Evolutionary conservation across 2,888 invertebrate species (phyloP).

Genomic region (Tachina lurida): DNA sequence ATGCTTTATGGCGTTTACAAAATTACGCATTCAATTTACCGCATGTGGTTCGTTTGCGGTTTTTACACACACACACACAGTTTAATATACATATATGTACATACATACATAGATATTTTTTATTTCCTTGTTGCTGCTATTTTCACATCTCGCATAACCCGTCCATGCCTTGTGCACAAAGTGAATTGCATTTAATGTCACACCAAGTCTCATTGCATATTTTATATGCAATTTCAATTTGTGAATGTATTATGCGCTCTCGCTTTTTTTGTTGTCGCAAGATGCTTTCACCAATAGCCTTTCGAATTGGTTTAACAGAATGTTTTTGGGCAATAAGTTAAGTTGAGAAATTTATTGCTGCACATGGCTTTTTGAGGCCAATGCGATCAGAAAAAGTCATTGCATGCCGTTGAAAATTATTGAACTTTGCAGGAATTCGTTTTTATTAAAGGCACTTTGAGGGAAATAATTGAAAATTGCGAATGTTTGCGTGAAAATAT

Average conservation of each 20-base stretch:
- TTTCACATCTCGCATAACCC: slow-evolving; percentile 31
- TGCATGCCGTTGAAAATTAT: slow-evolving; percentile 62
- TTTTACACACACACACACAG: slow-evolving; percentile 27
- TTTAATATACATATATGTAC: not conserved
- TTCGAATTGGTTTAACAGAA: slow-evolving; percentile 58
- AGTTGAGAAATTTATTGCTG: slow-evolving; percentile 66
- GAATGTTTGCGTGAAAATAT: slow-evolving; percentile 1
- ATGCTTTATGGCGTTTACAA: slow-evolving; percentile 75
- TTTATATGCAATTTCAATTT: slow-evolving; percentile 45
- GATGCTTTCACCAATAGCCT: slow-evolving; percentile 52
- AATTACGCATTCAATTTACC: slow-evolving; percentile 72
- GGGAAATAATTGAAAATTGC: slow-evolving; percentile 25
- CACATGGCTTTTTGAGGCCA: slow-evolving; percentile 63
- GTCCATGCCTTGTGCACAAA: slow-evolving; percentile 33
- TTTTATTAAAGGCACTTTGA: slow-evolving; percentile 39
- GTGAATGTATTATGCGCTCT: slow-evolving; percentile 26
- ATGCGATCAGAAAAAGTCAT: slow-evolving; percentile 65
- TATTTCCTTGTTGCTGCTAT: not conserved
- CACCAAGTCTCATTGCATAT: slow-evolving; percentile 46
- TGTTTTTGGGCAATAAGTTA: slow-evolving; percentile 62
- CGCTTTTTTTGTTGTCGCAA: slow-evolving; percentile 28
- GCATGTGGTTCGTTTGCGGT: slow-evolving; percentile 56
- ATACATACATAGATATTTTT: not conserved
- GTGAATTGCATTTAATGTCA: slow-evolving; percentile 55
- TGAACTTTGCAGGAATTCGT: slow-evolving; percentile 52